Base-by-base conservation (phyloP, 2,797 vertebrate genomes). In the Leptoclinus maculatus region DNA sequence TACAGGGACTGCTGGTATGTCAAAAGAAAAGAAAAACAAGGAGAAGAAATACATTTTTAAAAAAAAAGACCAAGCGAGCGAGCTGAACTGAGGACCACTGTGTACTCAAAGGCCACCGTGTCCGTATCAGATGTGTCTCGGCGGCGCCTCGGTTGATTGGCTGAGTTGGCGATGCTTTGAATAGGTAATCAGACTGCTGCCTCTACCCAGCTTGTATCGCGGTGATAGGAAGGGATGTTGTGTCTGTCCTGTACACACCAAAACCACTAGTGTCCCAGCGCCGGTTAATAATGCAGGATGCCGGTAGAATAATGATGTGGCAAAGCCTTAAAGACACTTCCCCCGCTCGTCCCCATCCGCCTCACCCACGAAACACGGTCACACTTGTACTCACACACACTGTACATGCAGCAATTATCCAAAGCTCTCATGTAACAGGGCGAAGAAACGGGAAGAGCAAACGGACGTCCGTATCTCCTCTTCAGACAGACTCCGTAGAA, bases 271-370 rank as follows among this genome's bases (percentile, higher is more conserved):
- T 66, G 76, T 75, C 59, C 71, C 74, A 17, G 62, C 6, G 75
- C 72, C 83, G 32, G 73, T 84, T 86, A 87, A 87, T 91, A 87
- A 87, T 83, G 76, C 16, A 79, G 57, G 21, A 65, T 29, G 49
- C 66, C 70, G 34, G 16, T 45, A 4, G 66, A 79, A 78, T 87
- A 88, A 87, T 85, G 78, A 87, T 80, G 75, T 67, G 66, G 58
- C 54, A 16, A 51, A 34, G 66, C 71, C 72, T 79, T 78, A 47
- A 64, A 81, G 67, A 62, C 68, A 47, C 71, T 73, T 64, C 29
- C 64, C 65, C 74, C 23, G 54, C 21, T 7, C 32, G 54, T 71
- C 59, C 54, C 32, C 71, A 38, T 73, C 59, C 78, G 74, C 76
- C 63, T 71, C 39, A 38, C 45, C 17, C 43, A 43, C 41, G 5